Evolutionary conservation across 2,797 vertebrate species (phyloP).

Genomic region (Spheniscus humboldti): DNA sequence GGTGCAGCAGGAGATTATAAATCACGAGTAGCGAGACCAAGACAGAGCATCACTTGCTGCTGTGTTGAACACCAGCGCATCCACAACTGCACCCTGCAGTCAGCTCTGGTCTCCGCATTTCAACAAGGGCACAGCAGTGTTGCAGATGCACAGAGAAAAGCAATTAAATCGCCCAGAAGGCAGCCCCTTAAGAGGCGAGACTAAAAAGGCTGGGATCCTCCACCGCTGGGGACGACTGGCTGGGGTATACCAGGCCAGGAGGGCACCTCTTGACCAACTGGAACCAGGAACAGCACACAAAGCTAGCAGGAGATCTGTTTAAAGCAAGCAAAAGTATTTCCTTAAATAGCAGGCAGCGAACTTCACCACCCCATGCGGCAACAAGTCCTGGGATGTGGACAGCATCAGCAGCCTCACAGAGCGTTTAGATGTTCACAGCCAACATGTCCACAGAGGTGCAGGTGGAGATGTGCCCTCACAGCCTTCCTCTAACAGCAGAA

Average conservation of each 20-base stretch:
- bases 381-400: neutral
- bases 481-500: neutral
- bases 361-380: neutral
- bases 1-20: neutral
- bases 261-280: neutral
- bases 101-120: neutral
- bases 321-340: neutral
- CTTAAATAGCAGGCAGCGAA: neutral
- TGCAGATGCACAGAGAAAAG: neutral
- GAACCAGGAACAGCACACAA: neutral
- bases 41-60: neutral
- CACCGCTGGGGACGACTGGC: neutral
- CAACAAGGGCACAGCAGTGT: neutral
- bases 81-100: neutral
- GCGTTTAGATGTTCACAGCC: accelerated
- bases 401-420: neutral
- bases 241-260: neutral
- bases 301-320: neutral
- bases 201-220: neutral
- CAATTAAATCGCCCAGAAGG: neutral
- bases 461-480: neutral
- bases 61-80: neutral
- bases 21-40: neutral
- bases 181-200: neutral
- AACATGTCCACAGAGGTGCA: accelerated